These are phyloP conservation scores for Gisinianus flammeolus DNA, from an alignment of 2,888 invertebrate species.

Conservation along the genomic window DNA sequence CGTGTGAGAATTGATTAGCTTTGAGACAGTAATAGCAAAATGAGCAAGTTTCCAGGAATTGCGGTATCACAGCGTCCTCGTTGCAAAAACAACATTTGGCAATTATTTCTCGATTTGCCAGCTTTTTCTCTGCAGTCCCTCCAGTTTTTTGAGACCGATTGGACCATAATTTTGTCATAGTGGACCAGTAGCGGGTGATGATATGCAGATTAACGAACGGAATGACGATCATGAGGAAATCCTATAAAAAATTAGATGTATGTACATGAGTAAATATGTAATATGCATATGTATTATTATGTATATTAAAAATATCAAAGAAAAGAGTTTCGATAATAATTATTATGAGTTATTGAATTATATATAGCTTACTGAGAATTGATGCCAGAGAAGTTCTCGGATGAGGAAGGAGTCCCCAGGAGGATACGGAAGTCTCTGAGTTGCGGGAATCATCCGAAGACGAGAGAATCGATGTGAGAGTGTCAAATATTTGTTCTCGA, in stretches of 20 bases:
- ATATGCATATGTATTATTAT: conserved; percentile 12
- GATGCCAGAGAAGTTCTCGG: conserved; percentile 55
- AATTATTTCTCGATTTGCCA: background rate
- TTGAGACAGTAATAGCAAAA: conserved; percentile 53
- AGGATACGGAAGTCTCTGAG: conserved; percentile 36
- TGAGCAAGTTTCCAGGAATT: conserved; percentile 32
- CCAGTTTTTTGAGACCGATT: background rate
- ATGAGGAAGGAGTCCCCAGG: conserved; percentile 53
- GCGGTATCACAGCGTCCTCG: conserved; percentile 53
- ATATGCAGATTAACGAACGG: conserved; percentile 51
- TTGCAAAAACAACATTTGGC: conserved; percentile 39
- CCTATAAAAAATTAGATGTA: conserved; percentile 41
- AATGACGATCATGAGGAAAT: conserved; percentile 50
- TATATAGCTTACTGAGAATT: conserved; percentile 49
- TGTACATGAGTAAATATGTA: background rate
- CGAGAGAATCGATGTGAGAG: conserved; percentile 41
- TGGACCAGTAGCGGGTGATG: conserved; percentile 34
- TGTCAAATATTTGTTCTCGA: conserved; percentile 53
- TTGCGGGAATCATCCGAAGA: conserved; percentile 44
- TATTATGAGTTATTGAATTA: background rate
- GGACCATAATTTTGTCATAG: background rate
- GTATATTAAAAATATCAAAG: background rate
- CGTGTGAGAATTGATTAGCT: conserved; percentile 39
- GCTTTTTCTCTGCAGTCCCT: background rate
- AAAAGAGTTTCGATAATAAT: background rate